phyloP scores from a whole-genome alignment of 2,888 invertebrate genomes.

The Bembecia ichneumoniformis region DNA sequence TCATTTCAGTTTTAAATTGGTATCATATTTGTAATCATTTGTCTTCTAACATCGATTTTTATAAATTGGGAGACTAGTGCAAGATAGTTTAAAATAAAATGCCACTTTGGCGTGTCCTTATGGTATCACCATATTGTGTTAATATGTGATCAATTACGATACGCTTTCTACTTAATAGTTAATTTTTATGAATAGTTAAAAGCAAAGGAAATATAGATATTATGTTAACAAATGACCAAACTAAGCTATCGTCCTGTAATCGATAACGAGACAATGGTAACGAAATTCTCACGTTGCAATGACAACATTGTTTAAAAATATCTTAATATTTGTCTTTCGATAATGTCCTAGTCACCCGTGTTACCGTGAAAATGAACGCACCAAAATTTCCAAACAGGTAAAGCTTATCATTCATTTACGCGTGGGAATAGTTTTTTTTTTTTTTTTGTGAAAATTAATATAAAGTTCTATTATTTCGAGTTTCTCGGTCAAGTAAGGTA shows the following conservation, averaged over 20 bases:
- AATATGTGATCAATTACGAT: too few relatives aligned
- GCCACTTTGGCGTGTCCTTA: neutral
- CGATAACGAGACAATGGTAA: neutral
- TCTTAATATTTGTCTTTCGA: neutral
- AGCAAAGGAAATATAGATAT: neutral
- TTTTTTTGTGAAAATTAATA: too few relatives aligned
- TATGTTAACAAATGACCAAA: neutral
- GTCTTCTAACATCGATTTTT: too few relatives aligned
- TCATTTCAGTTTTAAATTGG: too few relatives aligned
- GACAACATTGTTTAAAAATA: neutral
- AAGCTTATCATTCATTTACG: too few relatives aligned
- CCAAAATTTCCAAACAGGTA: neutral
- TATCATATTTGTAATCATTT: too few relatives aligned
- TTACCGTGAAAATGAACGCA: neutral
- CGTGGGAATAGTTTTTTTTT: too few relatives aligned
- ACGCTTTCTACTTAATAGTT: too few relatives aligned
- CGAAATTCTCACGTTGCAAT: neutral
- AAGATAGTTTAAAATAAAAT: too few relatives aligned
- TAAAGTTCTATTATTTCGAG: too few relatives aligned
- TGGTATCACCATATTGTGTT: neutral
- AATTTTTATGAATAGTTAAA: neutral
- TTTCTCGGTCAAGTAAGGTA: too few relatives aligned
- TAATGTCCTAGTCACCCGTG: neutral
- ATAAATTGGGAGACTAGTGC: too few relatives aligned
- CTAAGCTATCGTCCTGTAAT: neutral